Evolutionary conservation across 2,797 vertebrate species (phyloP).

Genomic region (Odontamblyopus lacepedii): DNA sequence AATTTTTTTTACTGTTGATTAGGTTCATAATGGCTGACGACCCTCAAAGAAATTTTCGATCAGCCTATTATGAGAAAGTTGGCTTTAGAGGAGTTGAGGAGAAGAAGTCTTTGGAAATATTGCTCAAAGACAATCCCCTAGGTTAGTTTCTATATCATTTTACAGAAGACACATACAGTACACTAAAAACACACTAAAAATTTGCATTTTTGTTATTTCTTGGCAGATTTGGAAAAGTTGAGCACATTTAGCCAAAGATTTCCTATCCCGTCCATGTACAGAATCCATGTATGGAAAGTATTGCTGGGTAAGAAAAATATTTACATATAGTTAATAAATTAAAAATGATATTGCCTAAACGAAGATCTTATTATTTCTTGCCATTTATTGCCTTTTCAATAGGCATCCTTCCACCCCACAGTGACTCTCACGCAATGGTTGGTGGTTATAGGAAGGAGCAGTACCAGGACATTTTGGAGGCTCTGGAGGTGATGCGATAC

Average conservation of each 20-base stretch:
- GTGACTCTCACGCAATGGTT: constrained; percentile 88
- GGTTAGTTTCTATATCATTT: constrained; percentile 66
- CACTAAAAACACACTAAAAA: too few species aligned
- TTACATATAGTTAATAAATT: too few species aligned
- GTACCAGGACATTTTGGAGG: constrained; percentile 85
- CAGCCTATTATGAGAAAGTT: constrained; percentile 96
- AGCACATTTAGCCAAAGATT: constrained; percentile 98
- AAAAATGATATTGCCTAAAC: neutral
- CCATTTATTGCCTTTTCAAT: neutral
- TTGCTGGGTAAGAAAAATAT: constrained; percentile 84
- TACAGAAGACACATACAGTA: neutral
- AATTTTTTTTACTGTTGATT: neutral
- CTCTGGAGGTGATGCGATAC: constrained; percentile 88
- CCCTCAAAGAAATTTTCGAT: constrained; percentile 96
- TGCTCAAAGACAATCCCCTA: constrained; percentile 92
- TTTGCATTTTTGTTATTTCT: neutral
- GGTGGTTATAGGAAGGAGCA: constrained; percentile 87
- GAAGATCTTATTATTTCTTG: neutral
- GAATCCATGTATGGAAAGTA: constrained; percentile 95
- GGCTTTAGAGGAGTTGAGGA: constrained; percentile 98
- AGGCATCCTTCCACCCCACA: constrained; percentile 94
- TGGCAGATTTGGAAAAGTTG: constrained; percentile 92
- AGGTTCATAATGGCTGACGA: constrained; percentile 87
- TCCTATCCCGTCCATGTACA: constrained; percentile 96
- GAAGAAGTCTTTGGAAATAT: constrained; percentile 96